A percentile compares a stretch with the other conserved stretches of the same genome.
These are phyloP conservation scores for Oxystoma pomonae DNA, from an alignment of 2,888 invertebrate species.

Conservation along the genomic window DNA sequence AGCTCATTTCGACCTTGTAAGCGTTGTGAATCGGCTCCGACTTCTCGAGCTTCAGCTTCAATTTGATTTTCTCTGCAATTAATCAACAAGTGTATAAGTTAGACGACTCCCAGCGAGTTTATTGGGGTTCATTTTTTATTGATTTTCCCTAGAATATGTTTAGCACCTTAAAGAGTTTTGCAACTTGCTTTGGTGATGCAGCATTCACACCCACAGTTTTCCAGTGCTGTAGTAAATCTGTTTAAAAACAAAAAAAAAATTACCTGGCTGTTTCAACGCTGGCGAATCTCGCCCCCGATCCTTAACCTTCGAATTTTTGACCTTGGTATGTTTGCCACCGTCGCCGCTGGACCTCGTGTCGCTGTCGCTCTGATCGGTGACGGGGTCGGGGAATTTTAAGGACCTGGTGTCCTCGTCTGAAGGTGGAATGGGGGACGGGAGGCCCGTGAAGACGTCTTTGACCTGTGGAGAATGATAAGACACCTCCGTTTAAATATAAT, in stretches of 20 bases:
- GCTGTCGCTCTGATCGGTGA: slow-evolving; percentile 45
- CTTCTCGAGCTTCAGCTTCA: slow-evolving; percentile 78
- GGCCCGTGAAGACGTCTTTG: slow-evolving; percentile 27
- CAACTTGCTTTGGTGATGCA: too few species aligned
- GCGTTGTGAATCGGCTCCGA: slow-evolving; percentile 70
- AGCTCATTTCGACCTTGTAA: slow-evolving; percentile 64
- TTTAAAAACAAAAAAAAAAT: too few species aligned
- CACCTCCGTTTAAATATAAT: too few species aligned
- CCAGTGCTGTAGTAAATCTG: too few species aligned
- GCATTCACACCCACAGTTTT: too few species aligned
- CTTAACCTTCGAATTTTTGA: slow-evolving; percentile 32
- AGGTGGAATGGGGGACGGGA: slow-evolving; percentile 38
- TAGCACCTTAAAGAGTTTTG: too few species aligned
- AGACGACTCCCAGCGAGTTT: too few species aligned
- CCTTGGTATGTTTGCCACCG: slow-evolving; percentile 37
- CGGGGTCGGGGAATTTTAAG: slow-evolving; percentile 49
- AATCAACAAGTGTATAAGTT: too few species aligned
- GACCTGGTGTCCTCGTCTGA: slow-evolving; percentile 59
- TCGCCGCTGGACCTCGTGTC: slow-evolving; percentile 42
- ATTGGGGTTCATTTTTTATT: too few species aligned
- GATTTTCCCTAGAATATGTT: too few species aligned
- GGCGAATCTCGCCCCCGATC: slow-evolving; percentile 44
- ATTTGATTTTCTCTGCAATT: slow-evolving; percentile 71
- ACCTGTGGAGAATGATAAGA: too few species aligned
- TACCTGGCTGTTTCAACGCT: slow-evolving; percentile 39